Evolutionary conservation across 2,113 vertebrate genomes (phyloP).

Genomic region (Bagarius yarrelli): DNA sequence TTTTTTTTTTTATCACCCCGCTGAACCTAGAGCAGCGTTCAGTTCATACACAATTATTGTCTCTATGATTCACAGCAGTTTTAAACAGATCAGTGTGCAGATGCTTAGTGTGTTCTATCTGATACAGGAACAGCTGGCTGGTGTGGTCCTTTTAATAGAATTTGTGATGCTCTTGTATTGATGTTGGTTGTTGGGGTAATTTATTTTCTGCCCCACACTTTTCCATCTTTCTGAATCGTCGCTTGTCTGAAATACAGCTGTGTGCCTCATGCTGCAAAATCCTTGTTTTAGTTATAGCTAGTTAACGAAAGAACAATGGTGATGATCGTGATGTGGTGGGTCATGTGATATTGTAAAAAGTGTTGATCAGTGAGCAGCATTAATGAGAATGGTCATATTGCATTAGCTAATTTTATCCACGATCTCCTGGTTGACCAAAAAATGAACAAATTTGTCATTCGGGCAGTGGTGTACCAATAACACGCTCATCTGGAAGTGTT

Average conservation of each 20-base stretch:
- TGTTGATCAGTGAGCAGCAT: too few relatives aligned
- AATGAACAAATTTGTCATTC: too few relatives aligned
- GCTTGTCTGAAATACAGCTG: too few relatives aligned
- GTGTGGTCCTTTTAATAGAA: constrained; percentile 8
- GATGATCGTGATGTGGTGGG: too few relatives aligned
- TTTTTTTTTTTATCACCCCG: not conserved
- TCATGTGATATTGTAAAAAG: too few relatives aligned
- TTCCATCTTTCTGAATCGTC: not conserved
- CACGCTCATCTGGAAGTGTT: too few relatives aligned
- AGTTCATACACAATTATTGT: constrained; percentile 1
- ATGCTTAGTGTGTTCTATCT: not conserved
- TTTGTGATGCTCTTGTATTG: not conserved
- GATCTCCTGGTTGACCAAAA: too few relatives aligned
- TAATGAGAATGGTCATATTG: too few relatives aligned
- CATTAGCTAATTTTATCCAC: too few relatives aligned
- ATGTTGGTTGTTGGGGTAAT: not conserved
- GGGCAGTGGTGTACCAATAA: too few relatives aligned
- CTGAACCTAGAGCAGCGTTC: not conserved
- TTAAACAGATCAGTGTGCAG: not conserved
- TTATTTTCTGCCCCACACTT: not conserved
- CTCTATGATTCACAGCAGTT: not conserved
- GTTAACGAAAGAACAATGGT: not conserved
- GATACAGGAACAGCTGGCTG: not conserved
- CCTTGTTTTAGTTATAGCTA: not conserved
- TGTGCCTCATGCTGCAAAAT: not conserved